Evolutionary conservation across 1,140 invertebrate genomes (phyloP), one percentile per base, ranked within the genome.

Genomic region (Trichoplusia ni): DNA sequence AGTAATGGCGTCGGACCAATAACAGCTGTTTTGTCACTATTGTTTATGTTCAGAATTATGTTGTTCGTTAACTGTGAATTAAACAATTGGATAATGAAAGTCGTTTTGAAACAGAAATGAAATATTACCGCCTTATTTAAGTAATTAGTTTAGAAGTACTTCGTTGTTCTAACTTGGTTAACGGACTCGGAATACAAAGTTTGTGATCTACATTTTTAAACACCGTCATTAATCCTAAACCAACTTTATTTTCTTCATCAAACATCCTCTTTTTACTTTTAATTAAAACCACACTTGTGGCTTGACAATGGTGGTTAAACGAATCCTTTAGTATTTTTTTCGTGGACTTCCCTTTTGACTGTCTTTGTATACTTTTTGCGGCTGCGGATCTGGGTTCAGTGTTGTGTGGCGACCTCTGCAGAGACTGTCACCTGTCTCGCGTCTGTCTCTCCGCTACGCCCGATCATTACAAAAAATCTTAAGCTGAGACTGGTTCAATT

Each of bases 221-320:
- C 25, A 19, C 33, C 38, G 33, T 37, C 42, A 21, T 60, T 51
- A 25, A 63, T 53, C 49, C 62, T 66, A 69, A 73, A 58, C 60
- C 25, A 65, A 62, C 62, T 67, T 29, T 60, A 35, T 53, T 58
- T 56, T 53, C 31, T 59, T 58, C 16, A 7, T 63, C 31, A 70
- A 70, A 70, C 59, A 63, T 59, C 51, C 67, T 58, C 35, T 18
- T 60, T 62, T 53, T 44, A 58, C 37, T 64, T 64, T 60, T 64
- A 66, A 70, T 70, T 66, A 66, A 61, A 62, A 38, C 51, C 49
- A 35, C 61, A 47, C 53, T 67, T 61, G 56, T 62, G 49, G 7
- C 18, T 59, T 47, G 53, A 70, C 68, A 70, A 65, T 63, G 53
- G 53, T 49, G 37, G 11, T 33, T 42, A 62, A 62, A 62, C 29